phyloP scores from a whole-genome alignment of 1,140 invertebrate species.

The Acyrthosiphon pisum region DNA sequence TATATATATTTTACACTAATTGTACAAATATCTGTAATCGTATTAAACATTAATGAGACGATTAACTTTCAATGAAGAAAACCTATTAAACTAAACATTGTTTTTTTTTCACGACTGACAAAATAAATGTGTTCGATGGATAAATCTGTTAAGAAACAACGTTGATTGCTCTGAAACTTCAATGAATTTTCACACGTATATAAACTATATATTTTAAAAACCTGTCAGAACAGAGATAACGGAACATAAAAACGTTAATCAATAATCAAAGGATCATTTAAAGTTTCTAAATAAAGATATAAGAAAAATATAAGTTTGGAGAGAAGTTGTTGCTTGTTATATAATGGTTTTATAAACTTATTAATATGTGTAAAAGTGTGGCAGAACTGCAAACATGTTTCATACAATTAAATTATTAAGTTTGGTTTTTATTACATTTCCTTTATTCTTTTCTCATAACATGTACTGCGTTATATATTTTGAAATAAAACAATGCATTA shows the following conservation, averaged over 20 bases:
- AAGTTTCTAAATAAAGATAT: neutral
- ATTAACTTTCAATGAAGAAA: neutral
- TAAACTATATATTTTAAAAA: neutral
- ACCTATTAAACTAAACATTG: neutral
- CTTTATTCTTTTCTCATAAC: neutral
- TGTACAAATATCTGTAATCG: neutral
- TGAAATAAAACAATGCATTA: neutral
- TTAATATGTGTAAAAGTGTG: neutral
- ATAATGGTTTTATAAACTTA: neutral
- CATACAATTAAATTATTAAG: neutral
- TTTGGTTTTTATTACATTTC: neutral
- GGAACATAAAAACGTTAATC: neutral
- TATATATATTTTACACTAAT: neutral
- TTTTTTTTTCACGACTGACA: neutral
- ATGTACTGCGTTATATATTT: neutral
- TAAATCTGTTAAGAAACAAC: neutral
- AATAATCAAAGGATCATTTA: neutral
- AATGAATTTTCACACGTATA: neutral
- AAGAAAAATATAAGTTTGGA: neutral
- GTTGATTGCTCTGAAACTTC: neutral
- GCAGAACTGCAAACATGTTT: neutral
- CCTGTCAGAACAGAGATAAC: neutral
- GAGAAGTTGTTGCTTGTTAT: neutral
- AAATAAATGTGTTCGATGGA: neutral
- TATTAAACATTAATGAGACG: neutral